These are phyloP conservation scores for Melieria picta DNA, from an alignment of 2,888 invertebrate species.

Conservation along the genomic window DNA sequence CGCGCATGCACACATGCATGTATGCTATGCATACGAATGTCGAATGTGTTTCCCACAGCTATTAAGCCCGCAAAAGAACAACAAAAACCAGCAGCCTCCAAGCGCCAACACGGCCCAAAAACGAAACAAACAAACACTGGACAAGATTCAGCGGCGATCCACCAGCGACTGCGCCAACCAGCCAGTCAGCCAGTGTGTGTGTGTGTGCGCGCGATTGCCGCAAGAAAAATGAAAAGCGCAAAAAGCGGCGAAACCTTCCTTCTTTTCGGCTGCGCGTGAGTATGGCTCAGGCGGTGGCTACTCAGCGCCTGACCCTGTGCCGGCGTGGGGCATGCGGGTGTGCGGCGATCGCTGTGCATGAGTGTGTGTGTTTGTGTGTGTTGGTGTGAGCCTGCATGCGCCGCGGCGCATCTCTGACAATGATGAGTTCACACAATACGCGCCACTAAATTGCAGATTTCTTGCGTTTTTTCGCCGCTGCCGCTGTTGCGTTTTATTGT, in stretches of 20 bases:
- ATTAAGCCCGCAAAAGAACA: slow-evolving; percentile 37
- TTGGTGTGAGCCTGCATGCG: slow-evolving; percentile 37
- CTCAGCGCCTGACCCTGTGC: too few species aligned
- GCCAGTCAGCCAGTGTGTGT: background rate
- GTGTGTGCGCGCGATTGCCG: slow-evolving; percentile 11
- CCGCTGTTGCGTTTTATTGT: slow-evolving; percentile 21
- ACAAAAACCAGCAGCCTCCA: slow-evolving; percentile 11
- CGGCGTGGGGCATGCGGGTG: background rate
- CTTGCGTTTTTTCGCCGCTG: slow-evolving; percentile 28
- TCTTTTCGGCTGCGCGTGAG: background rate
- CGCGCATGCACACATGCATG: background rate
- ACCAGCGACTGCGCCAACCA: slow-evolving; percentile 27
- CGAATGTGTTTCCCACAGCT: slow-evolving; percentile 47
- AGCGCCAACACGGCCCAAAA: slow-evolving; percentile 2
- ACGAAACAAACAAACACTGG: slow-evolving; percentile 1
- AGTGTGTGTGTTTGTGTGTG: background rate
- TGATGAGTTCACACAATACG: slow-evolving; percentile 49
- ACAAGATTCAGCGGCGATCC: slow-evolving; percentile 15
- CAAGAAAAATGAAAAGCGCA: slow-evolving; percentile 25
- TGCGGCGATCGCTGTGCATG: background rate
- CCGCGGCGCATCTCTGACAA: slow-evolving; percentile 41
- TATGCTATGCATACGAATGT: slow-evolving; percentile 7
- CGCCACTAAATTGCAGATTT: slow-evolving; percentile 48
- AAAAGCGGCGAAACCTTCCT: slow-evolving; percentile 7
- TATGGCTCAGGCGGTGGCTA: background rate